Evolutionary conservation across 2,113 vertebrate species (phyloP).

Genomic region (Dolichallabes microphthalmus): DNA sequence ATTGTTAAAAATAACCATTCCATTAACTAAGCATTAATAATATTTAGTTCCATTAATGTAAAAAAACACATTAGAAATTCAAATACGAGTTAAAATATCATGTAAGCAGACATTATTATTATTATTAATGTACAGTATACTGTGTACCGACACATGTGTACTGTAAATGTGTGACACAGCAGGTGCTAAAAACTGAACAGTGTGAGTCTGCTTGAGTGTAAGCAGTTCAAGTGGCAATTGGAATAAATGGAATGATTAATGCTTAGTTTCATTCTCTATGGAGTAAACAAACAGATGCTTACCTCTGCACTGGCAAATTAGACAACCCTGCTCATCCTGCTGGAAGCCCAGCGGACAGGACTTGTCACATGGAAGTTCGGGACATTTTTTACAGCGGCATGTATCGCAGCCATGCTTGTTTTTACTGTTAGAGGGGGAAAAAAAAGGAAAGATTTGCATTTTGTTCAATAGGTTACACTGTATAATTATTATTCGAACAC

Average conservation of each 20-base stretch:
- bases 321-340: slow-evolving; percentile 80
- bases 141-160: background rate
- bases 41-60: background rate
- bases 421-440: slow-evolving; percentile 72
- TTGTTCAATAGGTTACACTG: background rate
- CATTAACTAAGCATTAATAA: background rate
- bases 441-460: background rate
- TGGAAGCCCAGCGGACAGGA: slow-evolving; percentile 83
- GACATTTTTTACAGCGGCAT: slow-evolving; percentile 88
- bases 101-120: background rate
- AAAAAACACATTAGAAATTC: background rate
- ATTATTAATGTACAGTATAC: background rate
- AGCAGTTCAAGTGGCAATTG: background rate
- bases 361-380: slow-evolving; percentile 81
- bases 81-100: background rate
- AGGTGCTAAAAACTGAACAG: too few relatives aligned
- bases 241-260: background rate
- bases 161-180: background rate
- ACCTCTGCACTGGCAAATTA: slow-evolving; percentile 86
- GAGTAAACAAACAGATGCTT: slow-evolving; percentile 13
- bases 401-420: slow-evolving; percentile 89
- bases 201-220: background rate
- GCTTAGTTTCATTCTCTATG: background rate
- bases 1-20: background rate
- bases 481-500: too few relatives aligned